Base-by-base conservation (phyloP, 2,113 vertebrate genomes). In the Penelope pileata region DNA sequence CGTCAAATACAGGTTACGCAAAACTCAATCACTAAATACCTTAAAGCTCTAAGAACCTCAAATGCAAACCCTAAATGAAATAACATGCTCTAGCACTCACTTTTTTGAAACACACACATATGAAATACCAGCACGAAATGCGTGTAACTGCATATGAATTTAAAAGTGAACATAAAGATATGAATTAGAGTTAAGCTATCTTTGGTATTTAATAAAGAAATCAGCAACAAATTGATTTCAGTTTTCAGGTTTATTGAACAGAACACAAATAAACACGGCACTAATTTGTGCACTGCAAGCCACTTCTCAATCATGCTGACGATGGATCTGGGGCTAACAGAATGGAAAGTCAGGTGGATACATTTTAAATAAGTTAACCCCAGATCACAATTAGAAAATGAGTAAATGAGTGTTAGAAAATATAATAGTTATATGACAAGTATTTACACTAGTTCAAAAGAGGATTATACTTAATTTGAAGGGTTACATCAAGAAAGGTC, bases 381-480 rank as follows among this genome's bases (percentile, higher is more conserved):
- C 34, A 74, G 21, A 53, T 75, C 53, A 64, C 34, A 86, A 47
- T 50, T 77, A 68, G n/a, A 23, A 91, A 90, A 88, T 6, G 4
- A 58, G 43, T 17, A 91, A 90, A 88, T 6, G 4, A 58, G 43
- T 17, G 32, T 42, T 90, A 54, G 16, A 72, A 87, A 83, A 77
- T 12, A 15, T 4, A 90, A 40, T 16, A 85, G 15, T 10, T 66
- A 10, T 27, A 8, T 29, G 42, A 64, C 63, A 38, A 85, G 45
- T 14, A 32, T 77, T 94, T 58, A 78, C 15, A 69, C 12, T 83
- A 72, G 6, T 51, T 78, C 51, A 82, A 83, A 77, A 77, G 19
- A 86, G 3, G 40, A 96, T 86, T 80, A 79, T 75, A 50, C 77
- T 84, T 36, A 34, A 87, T 42, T 56, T 91, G 24, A 93, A 94